Evolutionary conservation across 2,113 vertebrate genomes (phyloP).

Genomic region (Neomonachus schauinslandi): DNA sequence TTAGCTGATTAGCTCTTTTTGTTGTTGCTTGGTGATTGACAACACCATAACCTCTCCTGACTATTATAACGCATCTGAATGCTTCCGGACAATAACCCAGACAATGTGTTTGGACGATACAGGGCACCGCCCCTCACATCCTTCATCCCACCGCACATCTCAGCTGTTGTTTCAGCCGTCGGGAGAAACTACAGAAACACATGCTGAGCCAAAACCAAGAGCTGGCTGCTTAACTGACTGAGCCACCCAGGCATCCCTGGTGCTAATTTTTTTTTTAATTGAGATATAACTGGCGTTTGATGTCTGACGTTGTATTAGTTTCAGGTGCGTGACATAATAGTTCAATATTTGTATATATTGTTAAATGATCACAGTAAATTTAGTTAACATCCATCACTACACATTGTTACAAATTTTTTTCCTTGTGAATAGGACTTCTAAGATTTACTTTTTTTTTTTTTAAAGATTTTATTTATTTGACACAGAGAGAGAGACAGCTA

Average conservation of each 20-base stretch:
- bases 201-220: too few species aligned
- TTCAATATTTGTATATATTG: neutral
- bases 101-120: rapidly evolving
- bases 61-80: neutral
- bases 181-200: neutral
- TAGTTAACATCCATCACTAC: neutral
- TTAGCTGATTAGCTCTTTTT: neutral
- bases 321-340: neutral
- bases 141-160: neutral
- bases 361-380: neutral
- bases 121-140: neutral
- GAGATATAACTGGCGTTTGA: neutral
- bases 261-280: neutral
- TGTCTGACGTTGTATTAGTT: neutral
- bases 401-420: neutral
- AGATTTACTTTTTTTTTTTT: neutral
- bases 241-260: too few species aligned
- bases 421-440: neutral
- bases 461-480: too few species aligned
- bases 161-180: neutral
- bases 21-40: neutral
- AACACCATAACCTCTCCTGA: neutral
- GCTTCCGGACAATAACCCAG: neutral
- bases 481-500: too few species aligned
- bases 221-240: too few species aligned